phyloP scores from a whole-genome alignment of 2,113 vertebrate species.

The Microtus richardsoni region DNA sequence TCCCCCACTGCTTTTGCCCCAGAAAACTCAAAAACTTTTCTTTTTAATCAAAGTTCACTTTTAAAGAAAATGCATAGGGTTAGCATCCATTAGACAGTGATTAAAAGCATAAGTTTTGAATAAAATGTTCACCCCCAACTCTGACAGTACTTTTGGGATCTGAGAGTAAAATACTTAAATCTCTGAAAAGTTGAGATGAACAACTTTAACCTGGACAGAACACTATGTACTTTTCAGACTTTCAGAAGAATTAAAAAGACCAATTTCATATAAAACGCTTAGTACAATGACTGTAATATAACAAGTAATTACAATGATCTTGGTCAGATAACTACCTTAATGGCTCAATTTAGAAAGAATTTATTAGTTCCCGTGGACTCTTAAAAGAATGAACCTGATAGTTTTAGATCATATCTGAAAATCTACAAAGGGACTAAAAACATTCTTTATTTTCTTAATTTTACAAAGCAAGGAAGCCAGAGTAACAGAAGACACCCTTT shows the following conservation, averaged over 20 bases:
- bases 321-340: neutral
- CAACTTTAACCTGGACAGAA: neutral
- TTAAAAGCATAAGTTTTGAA: neutral
- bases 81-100: slow-evolving; percentile 5
- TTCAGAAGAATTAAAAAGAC: neutral
- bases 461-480: neutral
- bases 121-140: neutral
- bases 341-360: neutral
- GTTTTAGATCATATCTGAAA: neutral
- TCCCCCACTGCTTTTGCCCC: neutral
- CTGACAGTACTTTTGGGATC: slow-evolving; percentile 10
- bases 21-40: slow-evolving; percentile 4
- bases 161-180: neutral
- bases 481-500: neutral
- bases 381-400: neutral
- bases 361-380: neutral
- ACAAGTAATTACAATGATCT: neutral
- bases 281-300: neutral
- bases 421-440: neutral
- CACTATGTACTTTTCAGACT: neutral
- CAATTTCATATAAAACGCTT: neutral
- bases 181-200: neutral
- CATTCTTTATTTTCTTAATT: neutral
- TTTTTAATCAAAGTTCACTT: neutral
- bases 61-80: neutral